These are phyloP conservation scores for Sacculina carcini DNA, from an alignment of 2,888 invertebrate genomes.

Conservation along the genomic window DNA sequence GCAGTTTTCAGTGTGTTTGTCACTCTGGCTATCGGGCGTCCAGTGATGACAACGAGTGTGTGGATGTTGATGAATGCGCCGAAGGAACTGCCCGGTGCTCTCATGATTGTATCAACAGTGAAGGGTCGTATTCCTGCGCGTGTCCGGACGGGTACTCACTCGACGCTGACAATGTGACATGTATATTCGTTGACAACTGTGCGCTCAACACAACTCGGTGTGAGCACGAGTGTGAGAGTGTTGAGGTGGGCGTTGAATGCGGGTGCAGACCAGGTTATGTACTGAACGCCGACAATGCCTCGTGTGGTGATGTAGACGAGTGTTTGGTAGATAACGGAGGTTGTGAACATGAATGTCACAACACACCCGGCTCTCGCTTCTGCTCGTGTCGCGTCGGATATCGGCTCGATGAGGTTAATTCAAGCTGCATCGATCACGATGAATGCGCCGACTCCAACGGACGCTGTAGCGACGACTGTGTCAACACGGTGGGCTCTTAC, in stretches of 20 bases:
- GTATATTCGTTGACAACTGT: conserved; percentile 18
- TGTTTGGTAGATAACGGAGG: conserved; percentile 28
- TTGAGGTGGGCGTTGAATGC: too few species aligned
- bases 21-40: conserved; percentile 22
- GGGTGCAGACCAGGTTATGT: conserved; percentile 9
- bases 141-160: conserved; percentile 26
- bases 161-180: conserved; percentile 16
- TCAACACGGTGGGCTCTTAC: conserved; percentile 27
- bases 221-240: conserved; percentile 27
- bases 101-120: conserved; percentile 27
- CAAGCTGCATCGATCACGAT: conserved; percentile 28
- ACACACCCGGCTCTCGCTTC: conserved; percentile 11
- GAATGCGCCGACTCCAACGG: conserved; percentile 28
- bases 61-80: conserved; percentile 20
- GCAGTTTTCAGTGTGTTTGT: conserved; percentile 19
- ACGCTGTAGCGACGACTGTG: conserved; percentile 36
- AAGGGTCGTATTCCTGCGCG: conserved; percentile 30
- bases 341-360: conserved; percentile 8
- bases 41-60: conserved; percentile 20
- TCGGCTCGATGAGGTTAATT: conserved; percentile 8
- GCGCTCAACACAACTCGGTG: conserved; percentile 27
- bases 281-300: not conserved
- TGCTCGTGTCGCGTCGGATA: conserved; percentile 11
- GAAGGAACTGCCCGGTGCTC: conserved; percentile 28
- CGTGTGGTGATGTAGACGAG: conserved; percentile 32